Evolutionary conservation across 2,113 vertebrate genomes (phyloP).

Genomic region (Scartelaos histophorus): DNA sequence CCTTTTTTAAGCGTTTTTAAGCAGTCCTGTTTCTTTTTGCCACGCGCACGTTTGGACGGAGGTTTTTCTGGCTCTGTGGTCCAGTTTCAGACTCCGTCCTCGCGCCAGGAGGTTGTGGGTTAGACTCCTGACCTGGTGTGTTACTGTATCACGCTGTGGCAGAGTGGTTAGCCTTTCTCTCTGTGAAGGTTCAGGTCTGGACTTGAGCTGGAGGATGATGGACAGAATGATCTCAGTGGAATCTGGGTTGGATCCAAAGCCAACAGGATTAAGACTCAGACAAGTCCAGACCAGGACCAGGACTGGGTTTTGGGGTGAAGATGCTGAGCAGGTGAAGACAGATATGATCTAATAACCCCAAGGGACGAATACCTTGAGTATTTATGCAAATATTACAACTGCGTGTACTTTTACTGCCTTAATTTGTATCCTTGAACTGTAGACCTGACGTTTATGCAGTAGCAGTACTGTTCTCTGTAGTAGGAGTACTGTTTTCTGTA

Average conservation of each 20-base stretch:
- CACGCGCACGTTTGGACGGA: no score
- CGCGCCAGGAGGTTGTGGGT: background rate
- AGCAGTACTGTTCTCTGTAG: no score
- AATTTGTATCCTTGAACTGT: background rate
- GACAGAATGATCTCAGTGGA: constrained; percentile 32
- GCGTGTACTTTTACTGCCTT: background rate
- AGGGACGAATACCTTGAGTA: background rate
- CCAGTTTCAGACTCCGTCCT: background rate
- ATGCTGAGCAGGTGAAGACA: background rate
- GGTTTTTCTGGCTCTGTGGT: no score
- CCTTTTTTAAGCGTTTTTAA: no score
- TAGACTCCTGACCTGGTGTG: background rate
- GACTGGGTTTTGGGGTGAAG: background rate
- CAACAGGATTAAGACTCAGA: background rate
- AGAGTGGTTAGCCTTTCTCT: background rate
- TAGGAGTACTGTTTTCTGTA: no score
- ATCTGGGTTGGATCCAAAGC: constrained; percentile 27
- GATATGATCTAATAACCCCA: background rate
- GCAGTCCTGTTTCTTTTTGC: no score
- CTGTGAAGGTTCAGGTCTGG: background rate
- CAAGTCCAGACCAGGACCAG: background rate
- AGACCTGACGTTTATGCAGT: background rate
- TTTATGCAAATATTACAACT: background rate
- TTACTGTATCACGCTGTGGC: no score
- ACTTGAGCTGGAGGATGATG: background rate